phyloP scores from a whole-genome alignment of 2,797 vertebrate species.

The Dryobates pubescens region DNA sequence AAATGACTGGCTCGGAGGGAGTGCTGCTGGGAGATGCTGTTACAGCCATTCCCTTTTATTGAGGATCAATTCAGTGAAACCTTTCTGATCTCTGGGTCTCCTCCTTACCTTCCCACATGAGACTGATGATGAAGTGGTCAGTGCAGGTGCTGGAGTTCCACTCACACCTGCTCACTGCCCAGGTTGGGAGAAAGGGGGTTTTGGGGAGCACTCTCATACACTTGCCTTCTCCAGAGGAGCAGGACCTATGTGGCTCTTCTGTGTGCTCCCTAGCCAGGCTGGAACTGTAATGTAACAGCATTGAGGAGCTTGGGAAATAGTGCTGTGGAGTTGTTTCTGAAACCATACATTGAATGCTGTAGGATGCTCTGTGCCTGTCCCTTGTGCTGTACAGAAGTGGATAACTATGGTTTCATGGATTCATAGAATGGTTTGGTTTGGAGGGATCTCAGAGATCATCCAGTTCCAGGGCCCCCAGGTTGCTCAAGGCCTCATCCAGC shows the following conservation, averaged over 20 bases:
- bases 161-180: not conserved
- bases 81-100: not conserved
- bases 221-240: not conserved
- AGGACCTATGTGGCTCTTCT: not conserved
- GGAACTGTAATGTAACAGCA: not conserved
- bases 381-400: not conserved
- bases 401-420: not conserved
- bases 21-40: not conserved
- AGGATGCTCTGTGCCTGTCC: fast-evolving
- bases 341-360: not conserved
- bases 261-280: fast-evolving
- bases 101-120: not conserved
- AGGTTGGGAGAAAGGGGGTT: not conserved
- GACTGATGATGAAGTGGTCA: not conserved
- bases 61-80: not conserved
- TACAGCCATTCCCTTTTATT: not conserved
- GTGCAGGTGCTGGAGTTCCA: not conserved
- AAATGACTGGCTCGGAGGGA: not conserved
- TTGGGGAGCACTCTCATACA: not conserved
- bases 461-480: no score
- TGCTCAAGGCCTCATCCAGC: no score
- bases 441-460: no score
- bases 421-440: no score
- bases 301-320: not conserved
- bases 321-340: not conserved